phyloP scores from a whole-genome alignment of 2,797 vertebrate genomes.

The Pagetopsis macropterus region DNA sequence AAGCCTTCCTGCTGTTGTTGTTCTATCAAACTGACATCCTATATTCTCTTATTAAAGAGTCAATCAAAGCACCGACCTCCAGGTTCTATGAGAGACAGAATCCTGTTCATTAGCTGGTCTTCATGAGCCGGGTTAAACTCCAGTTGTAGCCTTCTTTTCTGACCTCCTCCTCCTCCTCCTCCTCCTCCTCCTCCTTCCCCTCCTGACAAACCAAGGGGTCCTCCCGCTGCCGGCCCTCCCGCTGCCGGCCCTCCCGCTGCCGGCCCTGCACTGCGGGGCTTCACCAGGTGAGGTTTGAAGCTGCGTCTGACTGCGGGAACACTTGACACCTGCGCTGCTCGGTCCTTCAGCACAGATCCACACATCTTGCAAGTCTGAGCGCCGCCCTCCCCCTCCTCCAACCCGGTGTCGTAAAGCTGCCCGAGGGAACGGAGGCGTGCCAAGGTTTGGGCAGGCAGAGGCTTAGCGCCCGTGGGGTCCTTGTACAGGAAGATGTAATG shows the following conservation, averaged over 20 bases:
- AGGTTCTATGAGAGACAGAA: conserved; percentile 91
- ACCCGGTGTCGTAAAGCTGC: conserved; percentile 70
- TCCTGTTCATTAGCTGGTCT: conserved; percentile 89
- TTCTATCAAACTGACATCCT: not conserved
- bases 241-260: conserved; percentile 19
- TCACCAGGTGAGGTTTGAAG: conserved; percentile 79
- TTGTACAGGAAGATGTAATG: conserved; percentile 96
- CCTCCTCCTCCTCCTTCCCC: conserved; percentile 33
- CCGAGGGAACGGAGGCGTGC: conserved; percentile 84
- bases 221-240: conserved; percentile 30
- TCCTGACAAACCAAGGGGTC: not conserved
- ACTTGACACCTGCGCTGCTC: conserved; percentile 34
- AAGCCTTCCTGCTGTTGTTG: not conserved
- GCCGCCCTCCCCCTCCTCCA: conserved; percentile 63
- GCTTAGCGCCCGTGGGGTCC: conserved; percentile 89
- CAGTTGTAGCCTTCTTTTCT: conserved; percentile 86
- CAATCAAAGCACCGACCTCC: conserved; percentile 70
- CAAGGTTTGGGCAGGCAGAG: conserved; percentile 88
- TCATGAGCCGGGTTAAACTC: conserved; percentile 90
- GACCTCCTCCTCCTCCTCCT: conserved; percentile 46
- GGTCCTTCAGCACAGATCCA: conserved; percentile 82
- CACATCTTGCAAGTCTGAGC: conserved; percentile 84
- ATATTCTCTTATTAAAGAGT: not conserved
- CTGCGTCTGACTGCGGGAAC: conserved; percentile 57
- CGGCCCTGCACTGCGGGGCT: conserved; percentile 59